phyloP scores from a whole-genome alignment of 2,888 invertebrate genomes.

The Chaetogeoica ovagalla region DNA sequence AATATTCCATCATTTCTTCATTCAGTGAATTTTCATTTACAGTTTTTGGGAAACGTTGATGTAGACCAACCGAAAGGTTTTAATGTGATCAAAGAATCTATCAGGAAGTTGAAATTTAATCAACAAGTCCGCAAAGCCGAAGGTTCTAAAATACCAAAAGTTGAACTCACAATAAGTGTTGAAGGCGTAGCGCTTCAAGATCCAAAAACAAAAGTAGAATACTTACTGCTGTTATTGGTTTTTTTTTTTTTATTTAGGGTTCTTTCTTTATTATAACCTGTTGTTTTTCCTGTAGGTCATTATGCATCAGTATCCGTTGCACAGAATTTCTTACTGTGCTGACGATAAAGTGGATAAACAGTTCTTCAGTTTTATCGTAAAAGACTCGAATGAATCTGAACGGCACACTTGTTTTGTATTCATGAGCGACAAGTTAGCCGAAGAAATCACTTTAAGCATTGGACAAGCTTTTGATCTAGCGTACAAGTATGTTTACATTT shows the following conservation, averaged over 20 bases:
- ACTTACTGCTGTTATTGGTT: constrained; percentile 34
- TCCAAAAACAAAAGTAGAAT: constrained; percentile 64
- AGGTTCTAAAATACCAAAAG: constrained; percentile 86
- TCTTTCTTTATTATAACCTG: constrained; percentile 21
- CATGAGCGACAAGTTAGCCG: constrained; percentile 94
- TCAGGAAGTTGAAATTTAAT: constrained; percentile 91
- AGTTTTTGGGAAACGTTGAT: constrained; percentile 92
- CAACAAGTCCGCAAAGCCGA: constrained; percentile 89
- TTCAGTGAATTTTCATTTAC: constrained; percentile 58
- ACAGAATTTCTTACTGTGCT: constrained; percentile 97
- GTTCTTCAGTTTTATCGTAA: constrained; percentile 94
- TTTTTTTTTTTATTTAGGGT: neutral
- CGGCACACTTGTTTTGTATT: constrained; percentile 96
- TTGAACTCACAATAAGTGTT: constrained; percentile 94
- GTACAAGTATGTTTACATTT: constrained; percentile 68
- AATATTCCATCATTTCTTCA: constrained; percentile 1
- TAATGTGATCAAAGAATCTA: constrained; percentile 96
- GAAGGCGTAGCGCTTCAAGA: constrained; percentile 92
- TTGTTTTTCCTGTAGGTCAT: constrained; percentile 65
- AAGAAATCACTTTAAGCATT: constrained; percentile 95
- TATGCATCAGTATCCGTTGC: constrained; percentile 92
- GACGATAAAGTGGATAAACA: constrained; percentile 98
- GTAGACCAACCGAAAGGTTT: constrained; percentile 97
- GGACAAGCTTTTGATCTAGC: constrained; percentile 98
- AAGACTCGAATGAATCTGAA: constrained; percentile 71